Evolutionary conservation across 2,797 vertebrate species (phyloP).

Genomic region (Carapus acus): DNA sequence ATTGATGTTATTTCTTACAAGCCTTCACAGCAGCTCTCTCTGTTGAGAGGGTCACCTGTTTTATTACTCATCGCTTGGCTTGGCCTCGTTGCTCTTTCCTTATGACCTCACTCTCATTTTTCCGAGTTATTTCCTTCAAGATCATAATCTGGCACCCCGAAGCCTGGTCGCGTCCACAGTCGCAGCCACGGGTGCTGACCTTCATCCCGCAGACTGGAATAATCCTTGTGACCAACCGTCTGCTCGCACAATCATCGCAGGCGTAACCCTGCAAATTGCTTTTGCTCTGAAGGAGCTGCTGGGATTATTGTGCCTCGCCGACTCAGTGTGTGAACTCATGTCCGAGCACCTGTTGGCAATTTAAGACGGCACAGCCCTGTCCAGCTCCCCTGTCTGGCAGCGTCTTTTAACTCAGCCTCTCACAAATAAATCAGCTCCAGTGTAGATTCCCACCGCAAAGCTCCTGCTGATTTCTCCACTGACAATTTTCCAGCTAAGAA

Average conservation of each 20-base stretch:
- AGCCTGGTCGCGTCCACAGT: no score
- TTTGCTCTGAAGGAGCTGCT: slow-evolving; percentile 8
- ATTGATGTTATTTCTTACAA: neutral
- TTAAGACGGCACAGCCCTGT: slow-evolving; percentile 26
- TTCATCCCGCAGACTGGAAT: no score
- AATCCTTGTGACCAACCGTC: no score
- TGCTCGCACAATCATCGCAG: no score
- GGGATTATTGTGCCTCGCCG: neutral
- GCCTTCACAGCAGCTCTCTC: neutral
- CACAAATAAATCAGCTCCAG: slow-evolving; percentile 43
- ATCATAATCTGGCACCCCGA: slow-evolving; percentile 51
- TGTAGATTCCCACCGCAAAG: slow-evolving; percentile 28
- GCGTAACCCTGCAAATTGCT: neutral
- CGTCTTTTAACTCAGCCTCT: slow-evolving; percentile 26
- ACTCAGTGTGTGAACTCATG: neutral
- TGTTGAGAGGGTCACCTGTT: no score
- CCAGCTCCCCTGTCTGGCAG: slow-evolving; percentile 34
- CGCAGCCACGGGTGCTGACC: no score
- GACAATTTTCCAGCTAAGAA: slow-evolving; percentile 38
- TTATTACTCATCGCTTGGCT: slow-evolving; percentile 13
- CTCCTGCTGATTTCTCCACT: slow-evolving; percentile 33
- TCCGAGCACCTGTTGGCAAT: slow-evolving; percentile 45
- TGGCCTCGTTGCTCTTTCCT: neutral
- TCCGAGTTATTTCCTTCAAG: slow-evolving; percentile 32
- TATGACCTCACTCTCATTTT: slow-evolving; percentile 1